Evolutionary conservation across 2,888 invertebrate species (phyloP).

Genomic region (Ischnus inquisitorius): DNA sequence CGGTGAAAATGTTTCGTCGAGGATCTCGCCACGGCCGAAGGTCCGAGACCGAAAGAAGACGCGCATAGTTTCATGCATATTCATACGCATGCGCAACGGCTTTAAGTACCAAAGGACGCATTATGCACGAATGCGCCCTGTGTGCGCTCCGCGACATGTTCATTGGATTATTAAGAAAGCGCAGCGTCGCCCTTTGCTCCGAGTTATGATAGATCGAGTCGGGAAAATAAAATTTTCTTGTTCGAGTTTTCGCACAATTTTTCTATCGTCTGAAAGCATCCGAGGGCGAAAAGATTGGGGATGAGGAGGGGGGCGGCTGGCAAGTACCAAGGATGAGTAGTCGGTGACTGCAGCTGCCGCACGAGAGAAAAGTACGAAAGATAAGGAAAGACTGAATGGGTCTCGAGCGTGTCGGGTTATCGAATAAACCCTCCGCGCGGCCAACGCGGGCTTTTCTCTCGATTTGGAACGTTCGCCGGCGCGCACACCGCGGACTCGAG

Average conservation of each 20-base stretch:
- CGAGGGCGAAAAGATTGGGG: neutral
- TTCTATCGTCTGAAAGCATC: neutral
- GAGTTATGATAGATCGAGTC: neutral
- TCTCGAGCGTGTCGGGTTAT: conserved; percentile 23
- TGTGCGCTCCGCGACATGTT: conserved; percentile 10
- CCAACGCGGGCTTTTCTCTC: neutral
- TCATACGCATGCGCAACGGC: conserved; percentile 26
- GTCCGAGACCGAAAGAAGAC: neutral
- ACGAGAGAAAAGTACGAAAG: conserved; percentile 25
- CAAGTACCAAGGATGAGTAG: neutral
- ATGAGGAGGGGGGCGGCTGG: neutral
- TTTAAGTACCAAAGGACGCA: neutral
- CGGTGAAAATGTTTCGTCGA: conserved; percentile 18
- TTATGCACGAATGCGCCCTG: conserved; percentile 21
- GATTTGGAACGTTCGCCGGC: conserved; percentile 12
- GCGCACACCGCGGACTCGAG: conserved; percentile 6
- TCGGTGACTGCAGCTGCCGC: conserved; percentile 19
- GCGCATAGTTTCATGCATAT: conserved; percentile 27
- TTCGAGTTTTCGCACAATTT: conserved; percentile 4
- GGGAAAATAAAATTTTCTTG: conserved; percentile 1
- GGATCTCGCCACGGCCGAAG: neutral
- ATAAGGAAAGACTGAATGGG: conserved; percentile 41
- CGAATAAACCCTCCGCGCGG: conserved; percentile 10
- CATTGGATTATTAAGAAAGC: conserved; percentile 30
- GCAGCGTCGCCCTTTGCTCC: neutral